These are phyloP conservation scores for Psix sp. DNA, from an alignment of 1,140 invertebrate species.

Conservation along the genomic window DNA sequence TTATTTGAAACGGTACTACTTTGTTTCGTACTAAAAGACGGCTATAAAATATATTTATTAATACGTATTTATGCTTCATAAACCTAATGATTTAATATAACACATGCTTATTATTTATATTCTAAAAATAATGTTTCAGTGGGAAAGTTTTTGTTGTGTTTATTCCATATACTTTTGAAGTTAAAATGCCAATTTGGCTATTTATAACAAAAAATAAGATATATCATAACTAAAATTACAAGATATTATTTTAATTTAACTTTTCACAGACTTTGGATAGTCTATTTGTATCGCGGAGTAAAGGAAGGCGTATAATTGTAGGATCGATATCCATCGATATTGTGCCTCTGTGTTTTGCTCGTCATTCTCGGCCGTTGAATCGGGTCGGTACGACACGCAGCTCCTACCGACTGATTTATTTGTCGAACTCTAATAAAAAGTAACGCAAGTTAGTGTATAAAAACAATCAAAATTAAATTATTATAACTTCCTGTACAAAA, in stretches of 20 bases:
- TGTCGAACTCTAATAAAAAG: neutral
- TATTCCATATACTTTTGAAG: no score
- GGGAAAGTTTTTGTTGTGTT: neutral
- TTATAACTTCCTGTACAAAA: no score
- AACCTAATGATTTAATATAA: no score
- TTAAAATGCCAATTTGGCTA: neutral
- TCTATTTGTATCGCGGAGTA: slow-evolving; percentile 35
- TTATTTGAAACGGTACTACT: no score
- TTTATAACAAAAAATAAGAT: neutral
- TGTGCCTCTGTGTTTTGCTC: slow-evolving; percentile 38
- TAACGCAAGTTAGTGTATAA: no score
- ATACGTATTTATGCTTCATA: no score
- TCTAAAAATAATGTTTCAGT: slow-evolving; percentile 17
- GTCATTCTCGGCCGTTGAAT: slow-evolving; percentile 53
- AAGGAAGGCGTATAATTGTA: slow-evolving; percentile 55
- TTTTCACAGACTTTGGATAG: slow-evolving; percentile 10
- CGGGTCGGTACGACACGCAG: slow-evolving; percentile 35
- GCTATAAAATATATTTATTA: no score
- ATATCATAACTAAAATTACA: neutral
- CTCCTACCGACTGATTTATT: slow-evolving; percentile 7
- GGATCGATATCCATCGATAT: slow-evolving; percentile 65
- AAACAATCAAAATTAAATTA: no score
- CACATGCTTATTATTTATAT: slow-evolving; percentile 6
- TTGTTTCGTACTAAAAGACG: no score
- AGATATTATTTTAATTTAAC: slow-evolving; percentile 20